A percentile compares a stretch with the other conserved stretches of the same genome.
phyloP scores from a whole-genome alignment of 2,888 invertebrate species.

The Pediacus dermestoides region DNA sequence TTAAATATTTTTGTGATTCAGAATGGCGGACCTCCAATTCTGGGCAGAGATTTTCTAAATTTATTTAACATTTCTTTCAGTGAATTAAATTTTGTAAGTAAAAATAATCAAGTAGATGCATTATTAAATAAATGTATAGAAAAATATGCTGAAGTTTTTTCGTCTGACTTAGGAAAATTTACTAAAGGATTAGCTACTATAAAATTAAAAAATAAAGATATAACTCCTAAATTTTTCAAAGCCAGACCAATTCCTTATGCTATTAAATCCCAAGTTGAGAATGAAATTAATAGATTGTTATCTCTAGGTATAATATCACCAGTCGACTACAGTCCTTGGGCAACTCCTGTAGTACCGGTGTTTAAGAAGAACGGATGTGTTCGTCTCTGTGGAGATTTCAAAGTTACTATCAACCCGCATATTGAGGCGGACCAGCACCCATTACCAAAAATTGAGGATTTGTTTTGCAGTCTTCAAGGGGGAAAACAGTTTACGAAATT shows the following conservation, averaged over 20 bases:
- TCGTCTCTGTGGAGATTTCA: slow-evolving; percentile 17
- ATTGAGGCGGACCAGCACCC: slow-evolving; percentile 19
- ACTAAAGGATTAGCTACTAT: neutral
- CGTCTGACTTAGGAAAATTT: slow-evolving; percentile 1
- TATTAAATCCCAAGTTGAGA: slow-evolving; percentile 7
- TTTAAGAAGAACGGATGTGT: slow-evolving; percentile 14
- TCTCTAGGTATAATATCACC: neutral
- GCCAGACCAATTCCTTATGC: slow-evolving; percentile 4
- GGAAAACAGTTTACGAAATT: slow-evolving; percentile 17
- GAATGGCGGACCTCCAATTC: slow-evolving; percentile 5
- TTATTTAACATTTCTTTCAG: neutral
- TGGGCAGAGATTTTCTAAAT: slow-evolving; percentile 2
- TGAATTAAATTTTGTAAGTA: neutral
- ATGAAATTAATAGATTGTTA: neutral
- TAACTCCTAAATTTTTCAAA: slow-evolving; percentile 3
- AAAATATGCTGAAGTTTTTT: neutral
- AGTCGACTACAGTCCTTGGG: slow-evolving; percentile 2
- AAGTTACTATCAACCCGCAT: slow-evolving; percentile 17
- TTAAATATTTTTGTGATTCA: slow-evolving; percentile 1
- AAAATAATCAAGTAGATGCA: slow-evolving; percentile 1
- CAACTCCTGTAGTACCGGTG: slow-evolving; percentile 7
- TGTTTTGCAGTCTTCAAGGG: slow-evolving; percentile 16
- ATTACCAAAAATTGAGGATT: slow-evolving; percentile 17
- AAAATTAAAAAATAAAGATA: slow-evolving; percentile 4
- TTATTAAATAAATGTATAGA: neutral